Conservation (phyloP, 1,140 invertebrate genomes). For the Procambarus virginalis region DNA sequence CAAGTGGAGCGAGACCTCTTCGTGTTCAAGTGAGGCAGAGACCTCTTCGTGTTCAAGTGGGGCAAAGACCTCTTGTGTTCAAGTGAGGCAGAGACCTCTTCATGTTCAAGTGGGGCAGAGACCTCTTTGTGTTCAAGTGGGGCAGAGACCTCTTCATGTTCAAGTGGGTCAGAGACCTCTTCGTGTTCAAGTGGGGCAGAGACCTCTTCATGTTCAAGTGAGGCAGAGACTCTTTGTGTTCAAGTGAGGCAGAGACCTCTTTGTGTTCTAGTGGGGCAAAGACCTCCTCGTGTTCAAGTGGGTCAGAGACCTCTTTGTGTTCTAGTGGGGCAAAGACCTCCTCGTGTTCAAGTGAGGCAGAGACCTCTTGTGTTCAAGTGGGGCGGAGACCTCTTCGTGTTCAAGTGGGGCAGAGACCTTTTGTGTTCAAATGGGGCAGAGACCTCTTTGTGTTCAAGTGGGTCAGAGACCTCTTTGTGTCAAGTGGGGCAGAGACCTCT, state of each 20-base stretch:
- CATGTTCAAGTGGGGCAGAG: too few species aligned
- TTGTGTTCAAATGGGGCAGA: neutral
- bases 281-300: neutral
- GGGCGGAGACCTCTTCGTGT: neutral
- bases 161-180: too few species aligned
- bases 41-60: too few species aligned
- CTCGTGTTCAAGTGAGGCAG: neutral
- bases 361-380: neutral
- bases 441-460: neutral
- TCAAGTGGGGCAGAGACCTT: neutral
- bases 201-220: neutral
- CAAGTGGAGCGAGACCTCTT: too few species aligned
- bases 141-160: too few species aligned
- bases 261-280: neutral
- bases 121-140: too few species aligned
- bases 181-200: neutral
- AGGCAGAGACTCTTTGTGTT: neutral
- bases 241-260: neutral
- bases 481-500: neutral
- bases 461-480: neutral
- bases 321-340: neutral
- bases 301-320: conserved; percentile 2
- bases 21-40: too few species aligned
- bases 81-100: too few species aligned
- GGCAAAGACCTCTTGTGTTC: neutral